Evolutionary conservation across 2,113 vertebrate species (phyloP).

Genomic region (Centropristis striata): DNA sequence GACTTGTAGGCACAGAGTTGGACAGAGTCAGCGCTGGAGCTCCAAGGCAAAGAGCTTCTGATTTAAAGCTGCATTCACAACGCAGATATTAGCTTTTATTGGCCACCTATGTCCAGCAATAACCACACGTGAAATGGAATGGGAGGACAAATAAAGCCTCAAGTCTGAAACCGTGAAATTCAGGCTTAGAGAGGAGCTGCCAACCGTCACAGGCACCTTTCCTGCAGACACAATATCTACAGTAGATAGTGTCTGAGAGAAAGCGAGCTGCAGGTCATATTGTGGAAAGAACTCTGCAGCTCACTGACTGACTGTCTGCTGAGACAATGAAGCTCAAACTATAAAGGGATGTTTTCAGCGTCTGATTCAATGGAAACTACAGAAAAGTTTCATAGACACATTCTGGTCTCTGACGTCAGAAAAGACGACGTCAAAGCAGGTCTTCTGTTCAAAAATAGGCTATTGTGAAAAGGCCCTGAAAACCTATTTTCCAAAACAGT

Average conservation of each 20-base stretch:
- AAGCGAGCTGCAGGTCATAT: not conserved
- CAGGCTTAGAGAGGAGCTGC: not conserved
- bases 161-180: not conserved
- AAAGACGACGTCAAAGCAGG: conserved; percentile 6
- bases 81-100: conserved; percentile 3
- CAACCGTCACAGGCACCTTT: not conserved
- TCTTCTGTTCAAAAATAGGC: conserved; percentile 40
- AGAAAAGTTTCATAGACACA: conserved; percentile 32
- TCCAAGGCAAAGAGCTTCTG: conserved; percentile 5
- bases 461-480: not conserved
- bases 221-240: not conserved
- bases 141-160: not conserved
- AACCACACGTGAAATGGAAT: not conserved
- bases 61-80: conserved; percentile 12
- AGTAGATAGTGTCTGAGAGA: conserved; percentile 7
- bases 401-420: conserved; percentile 33
- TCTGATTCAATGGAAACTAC: conserved; percentile 31
- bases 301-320: not conserved
- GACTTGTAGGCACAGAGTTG: not conserved
- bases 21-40: conserved; percentile 1
- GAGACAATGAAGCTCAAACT: conserved; percentile 32
- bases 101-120: not conserved
- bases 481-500: not conserved
- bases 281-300: not conserved
- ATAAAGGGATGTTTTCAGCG: conserved; percentile 21